Evolutionary conservation across 2,888 invertebrate species (phyloP).

Genomic region (Tryphoninae sp.): DNA sequence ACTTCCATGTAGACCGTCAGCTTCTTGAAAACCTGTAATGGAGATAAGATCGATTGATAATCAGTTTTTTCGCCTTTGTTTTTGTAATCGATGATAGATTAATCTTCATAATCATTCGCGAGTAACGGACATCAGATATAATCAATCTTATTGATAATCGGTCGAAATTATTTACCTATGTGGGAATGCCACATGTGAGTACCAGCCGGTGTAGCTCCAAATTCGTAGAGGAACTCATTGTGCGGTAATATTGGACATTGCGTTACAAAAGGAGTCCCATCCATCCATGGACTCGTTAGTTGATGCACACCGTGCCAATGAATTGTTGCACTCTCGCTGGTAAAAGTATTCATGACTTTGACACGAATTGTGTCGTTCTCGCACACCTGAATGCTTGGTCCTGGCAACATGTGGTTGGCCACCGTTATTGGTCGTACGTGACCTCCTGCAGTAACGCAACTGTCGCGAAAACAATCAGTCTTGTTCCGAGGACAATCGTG

Average conservation of each 20-base stretch:
- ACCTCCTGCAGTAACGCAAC: conserved; percentile 73
- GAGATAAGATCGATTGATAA: conserved; percentile 12
- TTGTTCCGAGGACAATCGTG: conserved; percentile 68
- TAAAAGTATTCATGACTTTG: conserved; percentile 80
- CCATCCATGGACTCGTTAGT: conserved; percentile 79
- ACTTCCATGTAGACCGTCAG: conserved; percentile 81
- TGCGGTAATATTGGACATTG: conserved; percentile 81
- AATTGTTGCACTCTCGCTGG: conserved; percentile 80
- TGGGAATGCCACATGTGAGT: conserved; percentile 82
- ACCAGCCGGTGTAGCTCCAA: conserved; percentile 78
- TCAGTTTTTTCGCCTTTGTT: background rate
- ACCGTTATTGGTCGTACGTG: conserved; percentile 69
- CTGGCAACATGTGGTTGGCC: conserved; percentile 73
- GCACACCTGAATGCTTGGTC: conserved; percentile 79
- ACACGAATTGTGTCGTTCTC: conserved; percentile 81
- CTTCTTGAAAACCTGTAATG: conserved; percentile 79
- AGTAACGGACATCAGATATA: background rate
- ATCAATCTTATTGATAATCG: background rate
- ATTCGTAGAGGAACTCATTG: conserved; percentile 78
- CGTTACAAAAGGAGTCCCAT: conserved; percentile 81
- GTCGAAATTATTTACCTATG: conserved; percentile 64
- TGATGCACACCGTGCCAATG: conserved; percentile 83
- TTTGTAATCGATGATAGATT: background rate
- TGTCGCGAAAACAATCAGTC: conserved; percentile 64
- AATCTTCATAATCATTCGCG: conserved; percentile 15